These are phyloP conservation scores for Xylota sylvarum DNA, from an alignment of 2,888 invertebrate species.

Conservation along the genomic window DNA sequence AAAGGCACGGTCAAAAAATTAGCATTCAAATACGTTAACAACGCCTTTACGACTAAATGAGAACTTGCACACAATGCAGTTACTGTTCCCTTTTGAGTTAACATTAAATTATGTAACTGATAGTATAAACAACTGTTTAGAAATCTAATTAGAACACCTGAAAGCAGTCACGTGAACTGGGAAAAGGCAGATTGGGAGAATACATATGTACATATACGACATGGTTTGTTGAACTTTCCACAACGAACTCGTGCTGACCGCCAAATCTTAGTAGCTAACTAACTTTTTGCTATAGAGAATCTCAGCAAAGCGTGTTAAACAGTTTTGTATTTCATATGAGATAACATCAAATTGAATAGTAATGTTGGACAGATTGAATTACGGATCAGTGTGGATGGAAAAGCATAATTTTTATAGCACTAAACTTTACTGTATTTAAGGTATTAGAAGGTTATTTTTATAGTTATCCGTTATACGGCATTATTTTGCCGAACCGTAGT, in stretches of 20 bases:
- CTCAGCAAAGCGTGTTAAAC: not conserved
- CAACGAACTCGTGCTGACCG: not conserved
- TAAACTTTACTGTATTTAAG: too few relatives aligned
- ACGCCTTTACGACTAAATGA: not conserved
- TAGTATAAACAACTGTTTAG: not conserved
- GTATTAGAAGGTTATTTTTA: too few relatives aligned
- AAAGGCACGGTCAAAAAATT: not conserved
- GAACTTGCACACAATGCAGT: not conserved
- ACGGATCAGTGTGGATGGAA: not conserved
- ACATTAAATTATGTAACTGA: not conserved
- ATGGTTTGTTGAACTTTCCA: not conserved
- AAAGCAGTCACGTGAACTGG: not conserved
- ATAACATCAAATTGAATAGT: not conserved
- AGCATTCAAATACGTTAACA: not conserved
- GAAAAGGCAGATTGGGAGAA: not conserved
- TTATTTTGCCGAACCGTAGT: too few relatives aligned
- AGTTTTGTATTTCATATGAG: not conserved
- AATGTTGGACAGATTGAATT: not conserved
- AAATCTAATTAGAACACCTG: constrained; percentile 4
- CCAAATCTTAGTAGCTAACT: not conserved
- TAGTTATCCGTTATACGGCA: too few relatives aligned
- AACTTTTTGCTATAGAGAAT: not conserved
- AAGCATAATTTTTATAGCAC: too few relatives aligned
- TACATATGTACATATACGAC: not conserved
- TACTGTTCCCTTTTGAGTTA: not conserved